phyloP scores from a whole-genome alignment of 2,113 vertebrate genomes.

The Pitta sordida region DNA sequence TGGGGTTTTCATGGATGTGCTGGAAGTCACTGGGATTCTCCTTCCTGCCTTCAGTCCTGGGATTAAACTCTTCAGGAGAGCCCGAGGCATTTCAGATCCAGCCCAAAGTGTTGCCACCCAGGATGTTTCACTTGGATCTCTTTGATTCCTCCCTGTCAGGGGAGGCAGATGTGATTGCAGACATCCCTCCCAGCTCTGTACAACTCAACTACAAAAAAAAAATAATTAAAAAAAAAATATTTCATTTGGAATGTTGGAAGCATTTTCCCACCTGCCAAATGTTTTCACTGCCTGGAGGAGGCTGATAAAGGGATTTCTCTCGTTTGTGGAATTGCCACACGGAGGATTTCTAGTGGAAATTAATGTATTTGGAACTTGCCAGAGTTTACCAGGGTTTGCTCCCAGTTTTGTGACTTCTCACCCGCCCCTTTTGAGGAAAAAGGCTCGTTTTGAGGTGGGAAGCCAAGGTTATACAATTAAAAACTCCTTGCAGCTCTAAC shows the following conservation, averaged over 20 bases:
- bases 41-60: background rate
- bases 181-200: background rate
- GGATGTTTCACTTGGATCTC: background rate
- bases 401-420: background rate
- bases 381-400: background rate
- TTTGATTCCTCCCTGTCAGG: background rate
- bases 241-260: background rate
- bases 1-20: accelerated
- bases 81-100: background rate
- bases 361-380: background rate
- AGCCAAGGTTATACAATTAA: too few relatives aligned
- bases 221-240: too few relatives aligned
- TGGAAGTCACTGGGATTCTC: background rate
- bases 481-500: background rate
- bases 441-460: background rate
- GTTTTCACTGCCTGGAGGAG: background rate
- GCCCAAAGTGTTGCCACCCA: background rate
- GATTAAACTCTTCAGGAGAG: background rate
- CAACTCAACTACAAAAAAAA: background rate
- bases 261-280: conserved; percentile 16
- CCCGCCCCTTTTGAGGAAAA: background rate
- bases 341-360: background rate
- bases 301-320: background rate
- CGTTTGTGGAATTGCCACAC: background rate
- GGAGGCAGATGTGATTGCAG: background rate